A percentile compares a stretch with the other conserved stretches of the same genome.
Conservation (phyloP, 2,888 invertebrate species). For the Macaria liturata region DNA sequence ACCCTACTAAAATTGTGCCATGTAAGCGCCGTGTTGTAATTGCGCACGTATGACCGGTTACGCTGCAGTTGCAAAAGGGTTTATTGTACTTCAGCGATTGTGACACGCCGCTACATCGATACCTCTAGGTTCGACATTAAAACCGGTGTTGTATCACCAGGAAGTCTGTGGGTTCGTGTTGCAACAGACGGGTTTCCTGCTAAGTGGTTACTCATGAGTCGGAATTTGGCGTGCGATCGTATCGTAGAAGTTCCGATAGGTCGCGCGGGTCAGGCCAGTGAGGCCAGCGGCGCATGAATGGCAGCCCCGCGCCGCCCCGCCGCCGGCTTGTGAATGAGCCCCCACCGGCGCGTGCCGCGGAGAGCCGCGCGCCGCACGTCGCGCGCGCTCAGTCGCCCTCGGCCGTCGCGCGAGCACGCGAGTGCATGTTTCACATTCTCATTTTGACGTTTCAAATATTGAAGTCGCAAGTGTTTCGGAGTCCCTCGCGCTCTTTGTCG, state of each 20-base stretch:
- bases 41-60: slow-evolving; percentile 44
- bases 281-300: slow-evolving; percentile 63
- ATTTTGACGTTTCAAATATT: slow-evolving; percentile 69
- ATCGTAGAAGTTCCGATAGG: slow-evolving; percentile 33
- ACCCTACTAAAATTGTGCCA: slow-evolving; percentile 47
- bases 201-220: slow-evolving; percentile 33
- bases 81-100: slow-evolving; percentile 38
- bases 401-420: slow-evolving; percentile 70
- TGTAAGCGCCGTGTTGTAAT: slow-evolving; percentile 41
- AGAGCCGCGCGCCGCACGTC: slow-evolving; percentile 54
- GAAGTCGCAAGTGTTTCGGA: slow-evolving; percentile 58
- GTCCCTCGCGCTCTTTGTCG: slow-evolving; percentile 49
- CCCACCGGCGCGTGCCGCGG: slow-evolving; percentile 76
- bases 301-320: slow-evolving; percentile 67
- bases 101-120: slow-evolving; percentile 36
- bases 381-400: slow-evolving; percentile 74
- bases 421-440: slow-evolving; percentile 59
- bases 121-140: slow-evolving; percentile 19
- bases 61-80: slow-evolving; percentile 41
- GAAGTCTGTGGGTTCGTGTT: slow-evolving; percentile 21
- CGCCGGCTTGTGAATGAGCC: slow-evolving; percentile 79
- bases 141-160: slow-evolving; percentile 21
- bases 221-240: slow-evolving; percentile 41
- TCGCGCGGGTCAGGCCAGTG: slow-evolving; percentile 25
- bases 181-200: slow-evolving; percentile 21